Conservation (phyloP, 2,797 vertebrate species). For the Gadopsis bispinosus region DNA sequence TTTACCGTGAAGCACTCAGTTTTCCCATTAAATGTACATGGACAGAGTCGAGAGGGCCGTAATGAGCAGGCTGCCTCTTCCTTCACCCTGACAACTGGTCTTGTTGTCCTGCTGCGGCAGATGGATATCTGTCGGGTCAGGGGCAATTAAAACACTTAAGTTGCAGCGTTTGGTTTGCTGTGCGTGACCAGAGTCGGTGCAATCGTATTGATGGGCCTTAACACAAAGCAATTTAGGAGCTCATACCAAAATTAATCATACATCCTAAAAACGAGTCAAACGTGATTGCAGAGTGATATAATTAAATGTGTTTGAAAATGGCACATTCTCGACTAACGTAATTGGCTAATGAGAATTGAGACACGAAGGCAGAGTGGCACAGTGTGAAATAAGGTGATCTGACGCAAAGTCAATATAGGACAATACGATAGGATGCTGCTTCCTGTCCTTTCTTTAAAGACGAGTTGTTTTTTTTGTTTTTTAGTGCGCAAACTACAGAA, state of each 20-base stretch:
- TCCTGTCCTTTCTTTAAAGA: constrained; percentile 16
- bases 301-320: constrained; percentile 19
- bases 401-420: constrained; percentile 2
- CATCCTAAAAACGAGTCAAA: constrained; percentile 17
- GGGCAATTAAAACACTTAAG: no score
- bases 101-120: constrained; percentile 15
- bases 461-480: no score
- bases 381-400: constrained; percentile 9
- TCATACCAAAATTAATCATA: neutral
- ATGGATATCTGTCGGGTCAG: constrained; percentile 16
- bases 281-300: neutral
- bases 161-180: no score
- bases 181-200: no score
- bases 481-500: neutral
- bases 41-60: constrained; percentile 26
- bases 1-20: constrained; percentile 63
- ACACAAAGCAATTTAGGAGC: neutral
- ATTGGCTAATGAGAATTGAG: constrained; percentile 1
- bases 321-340: constrained; percentile 16
- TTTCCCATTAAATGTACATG: constrained; percentile 73
- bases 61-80: constrained; percentile 33
- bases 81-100: constrained; percentile 7
- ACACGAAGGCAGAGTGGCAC: neutral
- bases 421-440: constrained; percentile 5
- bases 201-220: no score